phyloP scores from a whole-genome alignment of 1,140 invertebrate genomes.

The roundworm (Caenorhabditis elegans) region WBcel235 BX284606.5:6629501-6630000 shows the following conservation, averaged over 20 bases:
- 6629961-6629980: not conserved
- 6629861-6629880: slow-evolving; percentile 63
- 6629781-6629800: slow-evolving; percentile 45
- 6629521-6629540: too few relatives aligned
- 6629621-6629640: slow-evolving; percentile 64
- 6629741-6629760: slow-evolving; percentile 8
- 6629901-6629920: slow-evolving; percentile 53
- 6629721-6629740: too few relatives aligned
- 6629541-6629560: too few relatives aligned
- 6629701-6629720: slow-evolving; percentile 64
- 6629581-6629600: too few relatives aligned
- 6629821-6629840: slow-evolving; percentile 63
- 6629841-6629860: slow-evolving; percentile 62
- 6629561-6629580: too few relatives aligned
- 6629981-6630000: not conserved
- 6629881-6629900: slow-evolving; percentile 61
- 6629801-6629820: slow-evolving; percentile 55
- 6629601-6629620: too few relatives aligned
- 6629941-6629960: not conserved
- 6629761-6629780: slow-evolving; percentile 61
- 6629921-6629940: slow-evolving; percentile 22
- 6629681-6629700: slow-evolving; percentile 65
- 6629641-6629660: slow-evolving; percentile 65
- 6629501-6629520: too few relatives aligned
- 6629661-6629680: slow-evolving; percentile 62